Conservation (phyloP, 1,140 invertebrate genomes). For the Cydia amplana region DNA sequence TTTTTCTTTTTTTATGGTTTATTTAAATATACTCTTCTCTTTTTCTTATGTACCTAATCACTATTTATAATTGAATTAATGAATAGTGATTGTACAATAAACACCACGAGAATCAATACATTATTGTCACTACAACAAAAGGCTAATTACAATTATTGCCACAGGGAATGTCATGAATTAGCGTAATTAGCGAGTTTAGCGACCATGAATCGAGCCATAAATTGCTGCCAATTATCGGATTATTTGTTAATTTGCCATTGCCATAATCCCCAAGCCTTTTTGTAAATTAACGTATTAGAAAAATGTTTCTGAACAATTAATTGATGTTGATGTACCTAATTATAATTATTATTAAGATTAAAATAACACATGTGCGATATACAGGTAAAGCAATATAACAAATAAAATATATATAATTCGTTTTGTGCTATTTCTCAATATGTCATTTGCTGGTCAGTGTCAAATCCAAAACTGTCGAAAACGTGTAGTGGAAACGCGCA, state of each 20-base stretch:
- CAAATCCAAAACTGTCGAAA: not conserved
- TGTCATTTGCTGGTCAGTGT: not conserved
- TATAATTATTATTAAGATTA: too few species aligned
- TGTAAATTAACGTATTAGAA: too few species aligned
- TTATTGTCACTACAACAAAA: not conserved
- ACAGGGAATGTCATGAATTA: not conserved
- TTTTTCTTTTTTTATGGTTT: too few species aligned
- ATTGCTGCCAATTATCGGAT: not conserved
- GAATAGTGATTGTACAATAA: not conserved
- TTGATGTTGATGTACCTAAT: too few species aligned
- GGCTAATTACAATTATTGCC: conserved; percentile 7
- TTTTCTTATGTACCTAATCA: too few species aligned
- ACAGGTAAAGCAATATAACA: too few species aligned
- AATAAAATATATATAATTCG: too few species aligned
- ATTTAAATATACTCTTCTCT: too few species aligned
- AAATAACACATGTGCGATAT: too few species aligned
- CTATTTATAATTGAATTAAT: not conserved
- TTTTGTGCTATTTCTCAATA: too few species aligned
- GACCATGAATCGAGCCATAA: not conserved
- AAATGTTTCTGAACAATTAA: too few species aligned
- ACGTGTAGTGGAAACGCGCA: not conserved
- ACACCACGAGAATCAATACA: not conserved
- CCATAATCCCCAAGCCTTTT: not conserved
- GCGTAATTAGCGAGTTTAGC: not conserved
- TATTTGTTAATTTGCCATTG: not conserved